Base-by-base conservation (phyloP, 2,113 vertebrate species). In the Sinocyclocheilus rhinocerous region DNA sequence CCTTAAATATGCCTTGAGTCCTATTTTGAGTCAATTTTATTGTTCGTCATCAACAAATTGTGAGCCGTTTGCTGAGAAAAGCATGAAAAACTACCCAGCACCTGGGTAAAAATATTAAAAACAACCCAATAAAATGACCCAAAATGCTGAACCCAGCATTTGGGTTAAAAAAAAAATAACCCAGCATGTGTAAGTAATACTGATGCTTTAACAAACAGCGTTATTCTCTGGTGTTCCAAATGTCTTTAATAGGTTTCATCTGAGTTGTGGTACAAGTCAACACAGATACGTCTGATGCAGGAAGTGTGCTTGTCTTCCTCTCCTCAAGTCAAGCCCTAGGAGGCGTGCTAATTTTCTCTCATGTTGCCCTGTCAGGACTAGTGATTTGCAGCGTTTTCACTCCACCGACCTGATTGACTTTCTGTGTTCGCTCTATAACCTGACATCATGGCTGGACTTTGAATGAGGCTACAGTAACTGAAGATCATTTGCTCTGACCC, bases 301-400 rank as follows among this genome's bases (percentile, higher is more conserved):
- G 76, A 78, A 57, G 4, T 33, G 48, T 57, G 76, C 18, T 55
- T 57, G 50, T 57, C 57, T 61, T n/a, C 52, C 76, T 79, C 55
- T 33, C 20, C 29, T 20, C 52, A 61, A 79, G 55, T 79, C 33
- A 61, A 42, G 33, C 12, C 18, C 75, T 10, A 26, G 18, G 52
- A 78, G 5, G 4, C 4, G 5, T 22, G 52, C 39, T 79, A 0
- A 79, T 61, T 79, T 61, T 59, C 55, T 79, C 20, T 61, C 15
- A 22, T 59, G 76, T 22, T 77, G 16, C n/a, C 26, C 26, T 55
- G 76, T 77, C 48, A 55, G 24, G 33, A 36, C 55, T 42, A 9
- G 77, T 61, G 33, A 79, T 79, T 79, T 79, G 77, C 12, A 79
- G 59, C 12, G 3, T 42, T 61, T 79, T 61, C 55, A 59, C 77